These are phyloP conservation scores for Drosophila micromelanica DNA, from an alignment of 1,140 invertebrate genomes.

Conservation along the genomic window DNA sequence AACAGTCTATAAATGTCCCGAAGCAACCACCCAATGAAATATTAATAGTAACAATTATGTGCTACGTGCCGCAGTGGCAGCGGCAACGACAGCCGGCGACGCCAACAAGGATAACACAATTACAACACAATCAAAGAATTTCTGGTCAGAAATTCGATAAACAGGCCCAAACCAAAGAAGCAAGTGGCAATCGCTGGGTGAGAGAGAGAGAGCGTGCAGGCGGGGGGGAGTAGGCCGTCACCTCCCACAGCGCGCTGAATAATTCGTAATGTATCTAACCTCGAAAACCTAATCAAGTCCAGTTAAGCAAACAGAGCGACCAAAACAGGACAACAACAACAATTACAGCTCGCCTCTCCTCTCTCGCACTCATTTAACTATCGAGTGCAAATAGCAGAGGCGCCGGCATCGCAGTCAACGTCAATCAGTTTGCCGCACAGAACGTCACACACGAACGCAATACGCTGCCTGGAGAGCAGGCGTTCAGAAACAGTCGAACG, in stretches of 20 bases:
- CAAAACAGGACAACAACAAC: constrained; percentile 50
- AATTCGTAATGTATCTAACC: constrained; percentile 79
- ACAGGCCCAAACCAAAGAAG: constrained; percentile 42
- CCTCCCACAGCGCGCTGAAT: constrained; percentile 59
- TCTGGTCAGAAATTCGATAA: constrained; percentile 49
- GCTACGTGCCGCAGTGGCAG: constrained; percentile 51
- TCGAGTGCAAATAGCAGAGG: constrained; percentile 13
- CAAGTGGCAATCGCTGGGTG: constrained; percentile 49
- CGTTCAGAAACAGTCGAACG: constrained; percentile 56
- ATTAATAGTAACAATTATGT: constrained; percentile 79
- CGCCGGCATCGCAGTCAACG: constrained; percentile 40
- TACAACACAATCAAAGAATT: constrained; percentile 73
- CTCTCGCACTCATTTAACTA: constrained; percentile 12
- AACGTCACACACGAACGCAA: constrained; percentile 84
- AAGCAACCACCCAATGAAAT: constrained; percentile 75
- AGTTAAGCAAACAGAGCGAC: constrained; percentile 67
- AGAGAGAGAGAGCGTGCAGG: neutral
- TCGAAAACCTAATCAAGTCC: constrained; percentile 80
- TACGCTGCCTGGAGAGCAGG: constrained; percentile 72
- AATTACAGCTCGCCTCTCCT: constrained; percentile 41
- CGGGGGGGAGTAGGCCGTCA: neutral
- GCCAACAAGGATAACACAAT: constrained; percentile 64
- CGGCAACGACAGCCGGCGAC: constrained; percentile 53
- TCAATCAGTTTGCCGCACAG: constrained; percentile 66
- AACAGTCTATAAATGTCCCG: constrained; percentile 62